A percentile compares a stretch with the other conserved stretches of the same genome.
phyloP scores from a whole-genome alignment of 1,140 invertebrate genomes.

The Bombyx mandarina region DNA sequence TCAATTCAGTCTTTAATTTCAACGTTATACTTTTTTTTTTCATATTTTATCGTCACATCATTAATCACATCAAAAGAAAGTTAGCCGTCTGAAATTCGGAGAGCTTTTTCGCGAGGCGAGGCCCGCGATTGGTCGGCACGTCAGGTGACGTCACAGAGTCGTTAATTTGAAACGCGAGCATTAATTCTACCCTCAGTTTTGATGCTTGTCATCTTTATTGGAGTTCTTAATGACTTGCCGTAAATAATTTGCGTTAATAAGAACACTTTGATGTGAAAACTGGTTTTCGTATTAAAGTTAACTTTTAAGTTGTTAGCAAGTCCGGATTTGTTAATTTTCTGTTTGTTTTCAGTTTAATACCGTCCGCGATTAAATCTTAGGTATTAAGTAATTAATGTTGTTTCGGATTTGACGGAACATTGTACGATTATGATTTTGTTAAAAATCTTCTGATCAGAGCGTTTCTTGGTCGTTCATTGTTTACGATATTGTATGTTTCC shows the following conservation, averaged over 20 bases:
- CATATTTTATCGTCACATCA: constrained; percentile 3
- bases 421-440: too few species aligned
- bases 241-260: background rate
- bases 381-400: too few species aligned
- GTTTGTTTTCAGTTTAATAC: too few species aligned
- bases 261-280: too few species aligned
- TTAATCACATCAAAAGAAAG: constrained; percentile 7
- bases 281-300: too few species aligned
- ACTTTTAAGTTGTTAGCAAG: too few species aligned
- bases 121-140: constrained; percentile 3
- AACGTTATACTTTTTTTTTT: constrained; percentile 2
- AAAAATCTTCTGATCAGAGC: too few species aligned
- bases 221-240: background rate
- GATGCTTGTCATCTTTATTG: background rate
- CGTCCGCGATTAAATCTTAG: too few species aligned
- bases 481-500: too few species aligned
- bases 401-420: too few species aligned
- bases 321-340: too few species aligned
- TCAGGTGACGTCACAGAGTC: constrained; percentile 4
- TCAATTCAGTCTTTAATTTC: background rate
- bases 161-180: constrained; percentile 1
- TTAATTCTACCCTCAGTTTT: background rate
- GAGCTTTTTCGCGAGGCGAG: constrained; percentile 3
- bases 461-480: too few species aligned
- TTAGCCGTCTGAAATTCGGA: constrained; percentile 5